Evolutionary conservation across 2,888 invertebrate species (phyloP).

Genomic region (Campoletis raptor): DNA sequence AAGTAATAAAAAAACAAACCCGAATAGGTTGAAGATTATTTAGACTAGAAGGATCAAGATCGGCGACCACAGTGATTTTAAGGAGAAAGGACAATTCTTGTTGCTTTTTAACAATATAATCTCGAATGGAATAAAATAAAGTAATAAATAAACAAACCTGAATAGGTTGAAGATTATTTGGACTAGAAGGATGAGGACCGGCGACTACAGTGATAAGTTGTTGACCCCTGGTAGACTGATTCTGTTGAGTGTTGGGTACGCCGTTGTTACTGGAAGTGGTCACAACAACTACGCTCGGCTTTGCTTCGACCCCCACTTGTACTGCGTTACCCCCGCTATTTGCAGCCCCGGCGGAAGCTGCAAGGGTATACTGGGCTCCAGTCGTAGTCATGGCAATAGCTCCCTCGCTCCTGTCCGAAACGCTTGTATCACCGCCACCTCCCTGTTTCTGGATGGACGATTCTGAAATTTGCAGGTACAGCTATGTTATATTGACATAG

Average conservation of each 20-base stretch:
- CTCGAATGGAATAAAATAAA: not conserved
- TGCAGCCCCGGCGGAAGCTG: constrained; percentile 83
- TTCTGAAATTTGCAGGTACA: constrained; percentile 78
- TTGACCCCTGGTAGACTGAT: constrained; percentile 81
- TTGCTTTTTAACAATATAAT: not conserved
- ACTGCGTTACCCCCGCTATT: constrained; percentile 82
- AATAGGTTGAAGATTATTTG: constrained; percentile 83
- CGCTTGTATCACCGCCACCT: constrained; percentile 78
- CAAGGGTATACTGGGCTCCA: constrained; percentile 84
- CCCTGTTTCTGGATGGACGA: constrained; percentile 77
- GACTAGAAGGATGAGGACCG: constrained; percentile 82
- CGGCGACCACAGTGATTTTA: constrained; percentile 82
- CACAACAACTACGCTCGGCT: constrained; percentile 82
- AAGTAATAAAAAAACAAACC: constrained; percentile 74
- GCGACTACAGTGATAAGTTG: constrained; percentile 84
- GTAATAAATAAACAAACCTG: constrained; percentile 78
- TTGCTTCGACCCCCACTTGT: constrained; percentile 82
- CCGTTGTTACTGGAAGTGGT: constrained; percentile 83
- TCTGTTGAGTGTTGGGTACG: constrained; percentile 79
- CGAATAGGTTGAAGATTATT: constrained; percentile 84
- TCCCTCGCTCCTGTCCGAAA: constrained; percentile 81
- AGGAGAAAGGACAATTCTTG: not conserved
- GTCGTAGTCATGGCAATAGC: constrained; percentile 85
- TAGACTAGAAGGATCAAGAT: constrained; percentile 82
- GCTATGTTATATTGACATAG: constrained; percentile 54